Percentiles rank a stretch among this genome's conserved stretches.
Evolutionary conservation across 2,113 vertebrate genomes (phyloP).

Genomic region (Furnarius figulus): DNA sequence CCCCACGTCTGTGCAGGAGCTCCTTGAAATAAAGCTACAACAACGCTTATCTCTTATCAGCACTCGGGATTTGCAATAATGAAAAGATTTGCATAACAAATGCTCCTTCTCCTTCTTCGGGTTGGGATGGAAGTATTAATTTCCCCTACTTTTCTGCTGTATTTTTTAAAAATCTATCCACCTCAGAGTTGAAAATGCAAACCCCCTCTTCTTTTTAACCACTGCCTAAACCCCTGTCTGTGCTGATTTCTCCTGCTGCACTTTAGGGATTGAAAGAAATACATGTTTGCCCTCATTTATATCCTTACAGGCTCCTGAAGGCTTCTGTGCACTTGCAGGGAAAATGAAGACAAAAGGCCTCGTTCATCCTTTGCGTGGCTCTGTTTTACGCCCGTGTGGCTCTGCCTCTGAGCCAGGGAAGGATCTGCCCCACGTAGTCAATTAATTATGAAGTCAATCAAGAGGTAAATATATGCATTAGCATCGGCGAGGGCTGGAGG

Average conservation of each 20-base stretch:
- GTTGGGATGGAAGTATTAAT: conserved; percentile 66
- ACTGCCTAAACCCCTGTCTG: neutral
- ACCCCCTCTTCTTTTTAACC: neutral
- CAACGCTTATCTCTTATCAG: conserved; percentile 71
- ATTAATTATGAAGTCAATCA: conserved; percentile 67
- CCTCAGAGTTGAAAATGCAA: neutral
- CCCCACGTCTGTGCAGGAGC: conserved; percentile 17
- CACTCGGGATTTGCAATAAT: conserved; percentile 69
- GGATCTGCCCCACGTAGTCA: neutral
- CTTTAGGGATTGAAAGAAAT: neutral
- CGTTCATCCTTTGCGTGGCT: neutral
- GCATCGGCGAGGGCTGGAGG: conserved; percentile 10
- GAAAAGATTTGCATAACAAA: conserved; percentile 77
- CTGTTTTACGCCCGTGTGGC: neutral
- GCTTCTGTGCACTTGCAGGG: neutral
- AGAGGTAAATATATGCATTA: conserved; percentile 62
- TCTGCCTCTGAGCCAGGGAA: neutral
- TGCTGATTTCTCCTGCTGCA: neutral
- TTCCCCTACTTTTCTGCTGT: conserved; percentile 28
- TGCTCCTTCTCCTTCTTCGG: conserved; percentile 52
- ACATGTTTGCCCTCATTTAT: neutral
- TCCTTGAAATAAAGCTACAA: conserved; percentile 63
- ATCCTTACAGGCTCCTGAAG: neutral
- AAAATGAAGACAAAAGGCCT: conserved; percentile 24
- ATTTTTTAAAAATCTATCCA: neutral